Evolutionary conservation across 37 sponge, comb jelly and placozoan genomes (phyloP), one percentile per base, ranked within the genome.

Genomic region (Oopsacas minuta): DNA sequence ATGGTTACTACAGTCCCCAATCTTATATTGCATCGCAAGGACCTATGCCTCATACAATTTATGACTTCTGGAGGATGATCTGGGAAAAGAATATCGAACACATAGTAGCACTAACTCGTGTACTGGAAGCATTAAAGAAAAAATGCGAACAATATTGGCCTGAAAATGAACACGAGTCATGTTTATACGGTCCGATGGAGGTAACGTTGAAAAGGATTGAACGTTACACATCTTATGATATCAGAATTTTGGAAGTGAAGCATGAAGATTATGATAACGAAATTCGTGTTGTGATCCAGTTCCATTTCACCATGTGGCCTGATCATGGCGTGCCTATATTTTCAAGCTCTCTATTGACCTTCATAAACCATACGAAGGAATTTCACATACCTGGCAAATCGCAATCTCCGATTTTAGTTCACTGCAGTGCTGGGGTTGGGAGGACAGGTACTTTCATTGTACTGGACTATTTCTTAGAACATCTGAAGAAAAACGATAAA

Each of bases 111-210:
- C 22, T 61, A 5, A 61, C 75, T 25, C 20, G 30, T 7, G 75
- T 61, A 3, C 22, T 61, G 75, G 75, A 61, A 34, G 75, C 75
- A 25, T 7, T n/a, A 12, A 61, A 61, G 75, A 10, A n/a, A 12
- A 61, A 61, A 61, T 61, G 75, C 30, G 75, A 61, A 61, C 75
- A 61, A n/a, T 61, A 61, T 12, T 61, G 75, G 75, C 75, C 75
- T 25, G 75, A 61, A 61, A 61, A 61, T 20, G 75, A 61, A n/a
- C 20, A 10, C 32, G 75, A 61, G 1, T 32, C 28, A 3, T 61
- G 17, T 61, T 7, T 3, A 61, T 3, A 32, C 75, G 75, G 30
- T n/a, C 5, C 5, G 7, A 20, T 61, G 5, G 28, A 61, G 5
- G 22, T 61, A n/a, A 61, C 7, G 7, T 12, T 61, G 28, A 61